These are phyloP conservation scores for Poeciliopsis paucimaculata DNA, from an alignment of 2,797 vertebrate species.

Conservation along the genomic window DNA sequence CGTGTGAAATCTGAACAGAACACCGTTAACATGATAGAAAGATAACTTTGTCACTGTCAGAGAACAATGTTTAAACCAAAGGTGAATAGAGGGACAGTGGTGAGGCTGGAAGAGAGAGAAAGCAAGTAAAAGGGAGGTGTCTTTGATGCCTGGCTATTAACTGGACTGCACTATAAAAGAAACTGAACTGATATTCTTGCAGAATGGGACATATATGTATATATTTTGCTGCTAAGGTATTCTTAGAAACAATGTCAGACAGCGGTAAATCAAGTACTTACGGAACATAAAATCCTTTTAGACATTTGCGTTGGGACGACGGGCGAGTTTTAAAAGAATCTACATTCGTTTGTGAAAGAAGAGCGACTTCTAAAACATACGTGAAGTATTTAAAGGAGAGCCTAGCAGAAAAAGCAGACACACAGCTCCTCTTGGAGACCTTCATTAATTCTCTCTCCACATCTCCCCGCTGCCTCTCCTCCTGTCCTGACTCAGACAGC, in stretches of 20 bases:
- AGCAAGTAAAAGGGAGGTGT: background rate
- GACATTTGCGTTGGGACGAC: background rate
- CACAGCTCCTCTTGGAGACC: conserved; percentile 54
- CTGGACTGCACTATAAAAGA: background rate
- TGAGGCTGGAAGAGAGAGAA: too few species aligned
- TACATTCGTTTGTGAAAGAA: too few species aligned
- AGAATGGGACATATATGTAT: background rate
- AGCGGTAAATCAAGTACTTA: background rate
- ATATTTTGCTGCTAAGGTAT: background rate
- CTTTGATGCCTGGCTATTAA: background rate
- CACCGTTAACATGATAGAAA: conserved; percentile 2
- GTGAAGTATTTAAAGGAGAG: conserved; percentile 11
- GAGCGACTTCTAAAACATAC: conserved; percentile 5
- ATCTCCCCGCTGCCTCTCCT: conserved; percentile 41
- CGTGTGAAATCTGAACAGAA: background rate
- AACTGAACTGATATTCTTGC: background rate
- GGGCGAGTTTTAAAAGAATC: background rate
- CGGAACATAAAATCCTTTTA: background rate
- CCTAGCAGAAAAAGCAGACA: conserved; percentile 37
- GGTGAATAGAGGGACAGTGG: background rate
- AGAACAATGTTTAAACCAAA: background rate
- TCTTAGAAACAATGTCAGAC: background rate
- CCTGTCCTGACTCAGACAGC: conserved; percentile 15
- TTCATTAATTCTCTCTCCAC: conserved; percentile 74
- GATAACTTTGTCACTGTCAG: background rate